phyloP scores from a whole-genome alignment of 2,888 invertebrate species.

The Meandrusa payeni region DNA sequence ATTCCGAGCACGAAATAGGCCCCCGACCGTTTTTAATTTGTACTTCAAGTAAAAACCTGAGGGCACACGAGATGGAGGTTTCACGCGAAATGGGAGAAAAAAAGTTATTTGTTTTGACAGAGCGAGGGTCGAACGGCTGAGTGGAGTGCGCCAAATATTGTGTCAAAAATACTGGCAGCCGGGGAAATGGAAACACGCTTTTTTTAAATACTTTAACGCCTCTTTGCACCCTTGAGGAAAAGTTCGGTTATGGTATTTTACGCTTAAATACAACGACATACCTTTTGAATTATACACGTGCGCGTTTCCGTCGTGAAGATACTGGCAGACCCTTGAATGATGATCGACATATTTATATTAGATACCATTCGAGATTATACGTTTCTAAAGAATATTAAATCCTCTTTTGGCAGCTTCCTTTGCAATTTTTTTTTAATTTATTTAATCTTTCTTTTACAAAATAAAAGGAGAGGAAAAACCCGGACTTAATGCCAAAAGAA shows the following conservation, averaged over 20 bases:
- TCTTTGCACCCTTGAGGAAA: conserved; percentile 22
- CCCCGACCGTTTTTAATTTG: conserved; percentile 65
- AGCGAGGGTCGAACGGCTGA: conserved; percentile 47
- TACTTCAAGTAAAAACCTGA: conserved; percentile 72
- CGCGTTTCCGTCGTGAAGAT: no score
- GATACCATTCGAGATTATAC: no score
- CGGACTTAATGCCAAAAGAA: no score
- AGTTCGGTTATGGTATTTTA: conserved; percentile 18
- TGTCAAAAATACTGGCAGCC: conserved; percentile 34
- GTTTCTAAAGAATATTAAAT: no score
- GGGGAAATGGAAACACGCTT: conserved; percentile 31
- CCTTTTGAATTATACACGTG: no score
- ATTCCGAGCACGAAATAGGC: conserved; percentile 33
- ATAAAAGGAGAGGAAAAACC: no score
- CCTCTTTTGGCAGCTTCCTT: no score
- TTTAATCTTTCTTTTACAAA: no score
- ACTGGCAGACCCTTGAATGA: no score
- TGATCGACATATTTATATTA: no score
- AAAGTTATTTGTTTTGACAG: conserved; percentile 63
- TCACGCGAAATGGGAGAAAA: conserved; percentile 43
- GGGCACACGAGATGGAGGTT: conserved; percentile 49
- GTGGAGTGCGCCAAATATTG: conserved; percentile 43
- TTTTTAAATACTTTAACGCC: conserved; percentile 31
- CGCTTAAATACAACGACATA: conserved; percentile 6
- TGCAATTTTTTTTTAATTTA: no score